These are phyloP conservation scores for Anguilla anguilla DNA, from an alignment of 2,797 vertebrate species.

Conservation along the genomic window DNA sequence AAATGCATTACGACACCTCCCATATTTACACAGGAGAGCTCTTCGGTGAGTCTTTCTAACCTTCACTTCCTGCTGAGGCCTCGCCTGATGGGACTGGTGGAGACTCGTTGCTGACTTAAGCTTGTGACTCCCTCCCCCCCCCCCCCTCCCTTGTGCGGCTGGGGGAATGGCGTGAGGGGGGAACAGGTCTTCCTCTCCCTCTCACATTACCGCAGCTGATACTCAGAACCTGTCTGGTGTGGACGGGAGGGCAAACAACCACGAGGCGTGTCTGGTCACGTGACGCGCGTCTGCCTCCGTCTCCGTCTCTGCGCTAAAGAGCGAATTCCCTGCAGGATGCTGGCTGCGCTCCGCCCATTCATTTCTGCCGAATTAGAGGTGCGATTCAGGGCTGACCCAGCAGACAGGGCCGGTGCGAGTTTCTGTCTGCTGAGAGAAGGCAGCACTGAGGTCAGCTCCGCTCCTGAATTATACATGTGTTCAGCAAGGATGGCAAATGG, in stretches of 20 bases:
- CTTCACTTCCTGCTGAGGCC: background rate
- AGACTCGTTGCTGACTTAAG: background rate
- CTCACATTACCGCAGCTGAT: background rate
- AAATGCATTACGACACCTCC: constrained; percentile 84
- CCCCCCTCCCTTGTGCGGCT: background rate
- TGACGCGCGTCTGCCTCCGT: constrained; percentile 11
- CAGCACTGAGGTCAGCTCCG: background rate
- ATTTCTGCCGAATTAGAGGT: background rate
- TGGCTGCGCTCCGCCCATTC: background rate
- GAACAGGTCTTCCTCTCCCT: background rate
- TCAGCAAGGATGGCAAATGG: background rate
- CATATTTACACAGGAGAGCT: constrained; percentile 96
- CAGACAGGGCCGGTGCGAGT: background rate
- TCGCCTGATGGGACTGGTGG: background rate
- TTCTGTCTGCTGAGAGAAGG: background rate
- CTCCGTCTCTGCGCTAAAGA: background rate
- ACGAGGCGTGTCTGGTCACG: constrained; percentile 34
- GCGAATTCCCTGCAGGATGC: background rate
- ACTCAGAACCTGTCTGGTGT: constrained; percentile 38
- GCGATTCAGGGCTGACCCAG: background rate
- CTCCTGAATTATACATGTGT: background rate
- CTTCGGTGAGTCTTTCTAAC: constrained; percentile 79
- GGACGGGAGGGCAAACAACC: constrained; percentile 31
- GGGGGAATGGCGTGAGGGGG: background rate
- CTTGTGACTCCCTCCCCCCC: no score